These are phyloP conservation scores for Criorhina ranunculi DNA, from an alignment of 2,888 invertebrate genomes.

Conservation along the genomic window DNA sequence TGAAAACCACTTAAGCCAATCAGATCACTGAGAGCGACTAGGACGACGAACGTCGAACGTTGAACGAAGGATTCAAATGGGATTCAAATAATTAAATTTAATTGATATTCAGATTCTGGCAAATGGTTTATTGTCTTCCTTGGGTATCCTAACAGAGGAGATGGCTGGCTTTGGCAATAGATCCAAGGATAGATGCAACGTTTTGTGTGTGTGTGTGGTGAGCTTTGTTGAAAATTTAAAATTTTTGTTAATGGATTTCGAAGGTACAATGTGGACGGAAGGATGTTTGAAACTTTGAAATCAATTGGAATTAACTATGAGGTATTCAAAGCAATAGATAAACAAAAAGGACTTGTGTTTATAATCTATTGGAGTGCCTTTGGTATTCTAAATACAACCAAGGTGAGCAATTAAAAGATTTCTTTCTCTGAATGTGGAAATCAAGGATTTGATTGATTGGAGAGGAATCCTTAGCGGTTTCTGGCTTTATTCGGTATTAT, in stretches of 20 bases:
- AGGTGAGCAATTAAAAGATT: too few species aligned
- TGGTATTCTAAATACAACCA: too few species aligned
- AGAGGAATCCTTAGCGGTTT: too few species aligned
- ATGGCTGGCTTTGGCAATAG: conserved; percentile 1
- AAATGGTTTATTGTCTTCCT: conserved; percentile 69
- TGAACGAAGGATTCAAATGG: conserved; percentile 48
- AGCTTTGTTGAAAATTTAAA: conserved; percentile 64
- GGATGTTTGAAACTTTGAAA: conserved; percentile 21
- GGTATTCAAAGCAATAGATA: conserved; percentile 22
- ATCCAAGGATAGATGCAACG: neutral
- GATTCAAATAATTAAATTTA: conserved; percentile 75
- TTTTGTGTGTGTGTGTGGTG: conserved; percentile 26
- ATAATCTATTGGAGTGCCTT: conserved; percentile 1
- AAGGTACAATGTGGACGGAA: conserved; percentile 36
- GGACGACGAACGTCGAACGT: conserved; percentile 24
- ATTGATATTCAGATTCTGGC: conserved; percentile 74
- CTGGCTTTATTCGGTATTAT: too few species aligned
- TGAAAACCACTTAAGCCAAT: conserved; percentile 77
- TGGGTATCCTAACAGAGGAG: neutral
- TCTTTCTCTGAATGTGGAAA: too few species aligned
- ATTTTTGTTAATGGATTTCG: conserved; percentile 67
- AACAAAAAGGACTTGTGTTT: neutral
- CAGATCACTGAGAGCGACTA: conserved; percentile 57
- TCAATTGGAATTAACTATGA: conserved; percentile 44
- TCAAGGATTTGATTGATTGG: too few species aligned